Percentiles rank a stretch among this genome's conserved stretches.
Evolutionary conservation across 2,888 invertebrate genomes (phyloP).

Genomic region (Drosophila hamatofila): DNA sequence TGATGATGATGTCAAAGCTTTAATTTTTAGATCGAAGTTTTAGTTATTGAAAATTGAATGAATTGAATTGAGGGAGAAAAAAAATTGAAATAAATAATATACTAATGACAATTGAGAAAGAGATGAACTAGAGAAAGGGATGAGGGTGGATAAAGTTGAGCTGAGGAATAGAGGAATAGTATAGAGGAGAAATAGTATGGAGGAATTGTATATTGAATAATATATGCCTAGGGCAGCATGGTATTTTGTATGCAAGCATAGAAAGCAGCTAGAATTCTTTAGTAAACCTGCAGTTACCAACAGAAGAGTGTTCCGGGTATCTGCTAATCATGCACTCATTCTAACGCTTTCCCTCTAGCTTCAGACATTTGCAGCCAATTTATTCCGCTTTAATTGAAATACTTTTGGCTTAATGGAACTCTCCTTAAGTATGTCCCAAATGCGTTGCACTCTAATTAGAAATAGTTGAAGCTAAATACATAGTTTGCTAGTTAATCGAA

Average conservation of each 20-base stretch:
- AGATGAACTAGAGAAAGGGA: neutral
- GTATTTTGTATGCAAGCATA: too few relatives aligned
- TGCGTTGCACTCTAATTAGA: constrained; percentile 5
- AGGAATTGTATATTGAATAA: neutral
- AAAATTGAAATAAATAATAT: neutral
- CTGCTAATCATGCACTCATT: neutral
- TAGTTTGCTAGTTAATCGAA: constrained; percentile 12
- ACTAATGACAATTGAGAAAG: neutral
- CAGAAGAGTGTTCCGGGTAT: neutral
- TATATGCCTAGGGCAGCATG: too few relatives aligned
- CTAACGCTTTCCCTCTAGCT: neutral
- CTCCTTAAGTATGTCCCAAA: neutral
- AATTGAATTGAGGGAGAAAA: neutral
- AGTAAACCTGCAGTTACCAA: too few relatives aligned
- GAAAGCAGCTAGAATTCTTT: too few relatives aligned
- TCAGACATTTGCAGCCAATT: neutral
- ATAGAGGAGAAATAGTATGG: too few relatives aligned
- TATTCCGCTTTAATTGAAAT: constrained; percentile 1
- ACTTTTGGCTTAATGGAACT: neutral
- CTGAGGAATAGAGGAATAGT: too few relatives aligned
- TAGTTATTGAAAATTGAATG: neutral
- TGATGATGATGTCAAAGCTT: neutral
- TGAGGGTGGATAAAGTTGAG: too few relatives aligned
- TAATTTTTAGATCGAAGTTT: neutral
- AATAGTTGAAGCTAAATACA: constrained; percentile 36